Evolutionary conservation across 2,797 vertebrate species (phyloP), one percentile per base, ranked within the genome.

Genomic region (Discoglossus pictus): DNA sequence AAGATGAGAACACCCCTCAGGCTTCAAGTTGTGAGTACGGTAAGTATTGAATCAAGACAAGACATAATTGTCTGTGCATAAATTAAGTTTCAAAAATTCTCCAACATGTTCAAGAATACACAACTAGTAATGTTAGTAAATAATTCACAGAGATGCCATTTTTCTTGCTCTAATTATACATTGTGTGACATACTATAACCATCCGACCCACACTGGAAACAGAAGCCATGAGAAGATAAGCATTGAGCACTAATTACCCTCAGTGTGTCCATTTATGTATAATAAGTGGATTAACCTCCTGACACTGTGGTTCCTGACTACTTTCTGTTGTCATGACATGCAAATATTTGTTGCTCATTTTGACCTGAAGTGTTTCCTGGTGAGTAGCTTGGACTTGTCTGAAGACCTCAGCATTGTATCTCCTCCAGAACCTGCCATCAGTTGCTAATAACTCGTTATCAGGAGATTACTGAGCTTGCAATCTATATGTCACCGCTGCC

Each of bases 241-340:
- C 4, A 23, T 2, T n/a, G 23, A 3, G 3, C 4, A 17, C 16
- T 43, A 46, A 59, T 59, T 17, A 18, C 8, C 16, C n/a, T 17
- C 6, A 44, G 34, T 44, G 15, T 43, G 13, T 6, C 15, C 15
- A 21, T 39, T 40, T 17, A 55, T 7, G 17, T 23, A 13, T 36
- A 24, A 50, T 48, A 44, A 48, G 20, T 17, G 35, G 20, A 11
- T 16, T 18, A 13, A 13, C 25, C 25, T 43, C 10, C 5, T 12
- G 27, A 18, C 16, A 9, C 39, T 20, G 16, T 34, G 40, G 3
- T 62, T 27, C 31, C 2, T 46, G 2, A 18, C 23, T 39, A 9
- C 4, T 46, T 25, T 34, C n/a, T 25, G 65, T 68, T 54, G 58
- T 39, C 39, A 61, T 68, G 21, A 39, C 5, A 17, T 11, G 38